Evolutionary conservation across 2,797 vertebrate species (phyloP), one percentile per base, ranked within the genome.

Genomic region (Parauchenoglanis ngamensis): DNA sequence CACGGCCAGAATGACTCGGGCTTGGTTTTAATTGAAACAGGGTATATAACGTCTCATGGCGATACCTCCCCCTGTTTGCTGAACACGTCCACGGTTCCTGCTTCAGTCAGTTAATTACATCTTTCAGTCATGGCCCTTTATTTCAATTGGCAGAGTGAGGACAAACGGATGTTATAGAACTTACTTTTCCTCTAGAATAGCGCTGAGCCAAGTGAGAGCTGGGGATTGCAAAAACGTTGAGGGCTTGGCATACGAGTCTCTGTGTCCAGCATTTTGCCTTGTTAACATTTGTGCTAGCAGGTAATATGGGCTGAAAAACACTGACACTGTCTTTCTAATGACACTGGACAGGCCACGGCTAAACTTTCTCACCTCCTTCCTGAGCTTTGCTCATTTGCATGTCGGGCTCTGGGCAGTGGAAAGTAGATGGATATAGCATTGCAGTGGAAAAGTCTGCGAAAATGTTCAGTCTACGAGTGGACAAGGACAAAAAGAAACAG

Each of bases 11-110:
- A 86, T 54, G 90, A 87, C 89, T 88, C 67, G 86, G 85, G 85
- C 89, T 91, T 83, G 84, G 86, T 90, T 92, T 91, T 90, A 91
- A 91, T 92, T 91, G 87, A 91, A 91, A 91, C 61, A 88, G 88
- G 88, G 88, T 88, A 63, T 84, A 87, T 86, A 88, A 90, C 86
- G 88, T 87, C 89, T 90, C 87, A 87, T 84, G 89, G 85, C 73
- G 87, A 89, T 70, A 84, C 63, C 70, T 80, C 57, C 87, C 65
- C 76, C n/a, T 31, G 83, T 80, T 76, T 75, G 70, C 68, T 83
- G 77, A 79, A 80, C 88, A 89, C 82, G 75, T 89, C 88, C 86
- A 87, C 40, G 65, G 85, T 88, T 88, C 86, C 88, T 68, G 75
- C 88, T 89, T 72, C 67, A 82, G 87, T 88, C 70, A 83, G 87